Evolutionary conservation across 2,888 invertebrate genomes (phyloP).

Genomic region (Copidosoma aretas): DNA sequence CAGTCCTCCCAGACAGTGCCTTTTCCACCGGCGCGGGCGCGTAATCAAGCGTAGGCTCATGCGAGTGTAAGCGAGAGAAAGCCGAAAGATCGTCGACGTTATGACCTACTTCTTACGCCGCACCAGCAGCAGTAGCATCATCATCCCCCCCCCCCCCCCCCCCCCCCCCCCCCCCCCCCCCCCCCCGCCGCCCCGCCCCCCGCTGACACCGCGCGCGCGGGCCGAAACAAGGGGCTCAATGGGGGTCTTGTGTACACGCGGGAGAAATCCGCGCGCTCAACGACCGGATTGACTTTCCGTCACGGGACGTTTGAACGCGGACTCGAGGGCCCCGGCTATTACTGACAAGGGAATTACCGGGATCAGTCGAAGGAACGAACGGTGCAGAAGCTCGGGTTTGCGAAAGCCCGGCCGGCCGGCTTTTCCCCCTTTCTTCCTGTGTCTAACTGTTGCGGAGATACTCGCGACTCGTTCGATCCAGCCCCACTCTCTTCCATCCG

Average conservation of each 20-base stretch:
- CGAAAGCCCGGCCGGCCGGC: too few relatives aligned
- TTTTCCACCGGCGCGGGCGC: background rate
- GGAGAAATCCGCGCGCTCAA: background rate
- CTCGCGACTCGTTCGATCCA: too few relatives aligned
- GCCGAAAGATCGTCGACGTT: conserved; percentile 8
- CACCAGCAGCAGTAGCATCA: background rate
- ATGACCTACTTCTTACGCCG: conserved; percentile 24
- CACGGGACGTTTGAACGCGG: conserved; percentile 18
- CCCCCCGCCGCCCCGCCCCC: too few relatives aligned
- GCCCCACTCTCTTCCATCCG: too few relatives aligned
- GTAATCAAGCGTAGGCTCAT: conserved; percentile 22
- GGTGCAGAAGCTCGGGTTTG: background rate
- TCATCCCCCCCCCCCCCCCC: background rate
- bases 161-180: too few relatives aligned
- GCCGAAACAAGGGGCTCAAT: too few relatives aligned
- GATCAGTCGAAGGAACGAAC: background rate
- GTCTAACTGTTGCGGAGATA: too few relatives aligned
- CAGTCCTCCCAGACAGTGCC: conserved; percentile 7
- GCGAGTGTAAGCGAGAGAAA: background rate
- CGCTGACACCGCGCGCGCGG: too few relatives aligned
- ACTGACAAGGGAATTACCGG: conserved; percentile 16
- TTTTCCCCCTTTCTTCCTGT: too few relatives aligned
- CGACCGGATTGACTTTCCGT: conserved; percentile 8
- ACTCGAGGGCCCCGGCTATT: conserved; percentile 15
- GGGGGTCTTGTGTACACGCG: too few relatives aligned